Base-by-base conservation (phyloP, 2,888 invertebrate genomes). In the Aporophyla nigra region DNA sequence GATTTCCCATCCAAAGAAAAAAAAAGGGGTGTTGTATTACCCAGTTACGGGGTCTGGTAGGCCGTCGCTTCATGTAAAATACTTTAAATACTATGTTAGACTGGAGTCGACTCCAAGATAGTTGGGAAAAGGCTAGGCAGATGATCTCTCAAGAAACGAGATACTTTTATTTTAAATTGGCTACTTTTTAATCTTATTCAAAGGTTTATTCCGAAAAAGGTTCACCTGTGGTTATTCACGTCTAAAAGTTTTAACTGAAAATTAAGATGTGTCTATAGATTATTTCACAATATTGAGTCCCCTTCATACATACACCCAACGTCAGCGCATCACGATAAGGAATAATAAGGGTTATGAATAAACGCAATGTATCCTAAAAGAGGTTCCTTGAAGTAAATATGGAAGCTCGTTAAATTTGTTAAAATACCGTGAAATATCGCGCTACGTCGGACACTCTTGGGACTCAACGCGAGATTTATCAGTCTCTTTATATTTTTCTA, bases 361-460 rank as follows among this genome's bases (percentile, higher is more conserved):
- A 90, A 92, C 88, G 89, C 89, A 85, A 92, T 91, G 90, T 91
- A 93, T 92, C 91, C 90, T 90, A 88, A 90, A 90, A 86, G 83
- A 84, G 81, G 92, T 91, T 93, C 94, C 94, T 93, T 92, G 92
- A 93, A 95, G 94, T 95, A 95, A 95, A 94, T 94, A 94, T 93
- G 93, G 93, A 86, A 92, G 93, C 95, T 96, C 96, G 96, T 96
- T 96, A 96, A 96, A 96, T 94, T 94, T 96, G 96, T 96, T 96
- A 96, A 96, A 96, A 96, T 94, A 96, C 96, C 96, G 96, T 96
- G 94, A 96, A 96, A 96, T 95, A 95, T 95, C 92, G 91, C 93
- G 93, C 93, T 90, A 93, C 94, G 93, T 90, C 93, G 95, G 94
- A 94, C 93, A 94, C 95, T 94, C 94, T 77, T 80, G 95, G 93